Evolutionary conservation across 1,140 invertebrate genomes (phyloP).

Genomic region (Anoplophora glabripennis): DNA sequence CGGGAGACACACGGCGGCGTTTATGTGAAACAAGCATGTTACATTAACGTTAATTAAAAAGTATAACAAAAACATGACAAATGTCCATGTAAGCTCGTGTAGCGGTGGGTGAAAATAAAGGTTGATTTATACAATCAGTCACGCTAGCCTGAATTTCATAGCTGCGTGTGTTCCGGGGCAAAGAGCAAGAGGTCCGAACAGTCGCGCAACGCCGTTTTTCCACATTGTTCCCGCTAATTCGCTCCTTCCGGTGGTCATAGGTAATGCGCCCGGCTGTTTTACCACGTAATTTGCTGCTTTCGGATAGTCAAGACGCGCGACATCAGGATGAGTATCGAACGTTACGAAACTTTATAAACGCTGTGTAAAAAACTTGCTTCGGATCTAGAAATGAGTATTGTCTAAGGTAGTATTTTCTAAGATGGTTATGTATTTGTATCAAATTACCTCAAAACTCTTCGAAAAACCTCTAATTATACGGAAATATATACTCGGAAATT

Average conservation of each 20-base stretch:
- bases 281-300: background rate
- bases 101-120: conserved; percentile 28
- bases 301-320: too few species aligned
- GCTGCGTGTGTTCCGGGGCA: conserved; percentile 28
- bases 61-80: conserved; percentile 18
- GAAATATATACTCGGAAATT: too few species aligned
- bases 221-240: conserved; percentile 28
- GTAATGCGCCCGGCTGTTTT: conserved; percentile 6
- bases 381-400: too few species aligned
- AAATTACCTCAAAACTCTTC: too few species aligned
- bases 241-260: conserved; percentile 18
- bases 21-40: background rate
- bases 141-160: conserved; percentile 20
- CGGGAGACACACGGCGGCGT: background rate
- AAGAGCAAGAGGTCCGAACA: conserved; percentile 11
- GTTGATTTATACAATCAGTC: conserved; percentile 32
- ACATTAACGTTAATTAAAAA: conserved; percentile 23
- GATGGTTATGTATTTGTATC: too few species aligned
- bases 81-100: conserved; percentile 23
- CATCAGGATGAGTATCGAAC: too few species aligned
- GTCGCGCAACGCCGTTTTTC: conserved; percentile 22
- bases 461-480: too few species aligned
- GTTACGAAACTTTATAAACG: too few species aligned
- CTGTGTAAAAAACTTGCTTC: too few species aligned
- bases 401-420: too few species aligned